Evolutionary conservation across 2,797 vertebrate genomes (phyloP).

Genomic region (Typhlichthys subterraneus): DNA sequence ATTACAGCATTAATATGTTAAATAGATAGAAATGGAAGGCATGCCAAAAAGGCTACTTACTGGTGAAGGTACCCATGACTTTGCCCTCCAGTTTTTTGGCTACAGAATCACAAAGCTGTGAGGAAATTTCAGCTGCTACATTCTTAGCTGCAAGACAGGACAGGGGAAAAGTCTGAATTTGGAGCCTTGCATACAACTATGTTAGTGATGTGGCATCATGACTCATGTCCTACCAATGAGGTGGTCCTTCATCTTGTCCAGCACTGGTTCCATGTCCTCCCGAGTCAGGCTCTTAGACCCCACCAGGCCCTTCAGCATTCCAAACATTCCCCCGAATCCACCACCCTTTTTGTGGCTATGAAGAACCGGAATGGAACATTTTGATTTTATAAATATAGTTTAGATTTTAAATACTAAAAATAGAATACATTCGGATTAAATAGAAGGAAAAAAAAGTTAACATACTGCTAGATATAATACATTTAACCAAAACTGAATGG

Average conservation of each 20-base stretch:
- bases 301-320: slow-evolving; percentile 96
- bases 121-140: slow-evolving; percentile 93
- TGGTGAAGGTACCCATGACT: slow-evolving; percentile 99
- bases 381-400: neutral
- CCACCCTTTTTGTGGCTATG: slow-evolving; percentile 82
- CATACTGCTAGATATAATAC: neutral
- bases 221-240: slow-evolving; percentile 82
- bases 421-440: no score
- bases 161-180: slow-evolving; percentile 1
- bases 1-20: no score
- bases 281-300: slow-evolving; percentile 91
- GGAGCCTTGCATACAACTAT: neutral
- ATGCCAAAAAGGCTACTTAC: slow-evolving; percentile 76
- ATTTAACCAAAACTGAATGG: neutral
- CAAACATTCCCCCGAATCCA: slow-evolving; percentile 93
- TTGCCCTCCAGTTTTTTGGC: slow-evolving; percentile 98
- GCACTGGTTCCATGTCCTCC: slow-evolving; percentile 92
- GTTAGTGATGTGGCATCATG: neutral
- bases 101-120: slow-evolving; percentile 94
- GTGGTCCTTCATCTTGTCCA: slow-evolving; percentile 98
- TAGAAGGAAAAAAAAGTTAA: neutral
- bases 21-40: neutral
- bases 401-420: no score
- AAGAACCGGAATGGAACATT: slow-evolving; percentile 8
- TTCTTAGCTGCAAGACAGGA: slow-evolving; percentile 86